Base-by-base conservation (phyloP, 1,140 invertebrate species). In the Augochlora pura region DNA sequence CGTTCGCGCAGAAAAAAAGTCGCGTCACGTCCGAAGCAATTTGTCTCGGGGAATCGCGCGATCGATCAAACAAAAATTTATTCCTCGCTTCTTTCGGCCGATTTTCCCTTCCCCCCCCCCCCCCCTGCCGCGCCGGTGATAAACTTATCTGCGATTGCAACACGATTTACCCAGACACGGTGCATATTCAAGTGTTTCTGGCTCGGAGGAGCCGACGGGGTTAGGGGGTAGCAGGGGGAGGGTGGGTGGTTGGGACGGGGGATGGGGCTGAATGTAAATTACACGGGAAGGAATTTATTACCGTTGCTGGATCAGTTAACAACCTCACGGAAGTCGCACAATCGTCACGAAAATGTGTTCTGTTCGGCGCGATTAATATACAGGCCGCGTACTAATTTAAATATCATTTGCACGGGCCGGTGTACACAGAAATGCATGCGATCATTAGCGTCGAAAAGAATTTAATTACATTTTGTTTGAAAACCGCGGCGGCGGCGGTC, bases 391-490 rank as follows among this genome's bases (percentile, higher is more conserved):
- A 67, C 75, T 78, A 78, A 85, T 86, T 85, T 85, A 86, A 86
- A 86, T 85, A 85, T 82, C 83, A 84, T 85, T 85, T 84, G 83
- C 83, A 81, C 79, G 79, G 39, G n/a, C n/a, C 49, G 49, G 49
- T 4, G 4, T 4, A 68, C n/a, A 78, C 79, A 69, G 69, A 75
- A 78, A 74, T 81, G 66, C 69, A 57, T 54, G 74, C 79, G 81
- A 83, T 86, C 79, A 85, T 86, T 86, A 86, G 79, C 70, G 83
- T 49, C 60, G 83, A 85, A 86, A n/a, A 86, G 84, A 85, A 86
- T 86, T 86, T 86, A 86, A 86, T 86, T 79, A 74, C 75, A 54
- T 75, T 85, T 78, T 79, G 78, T 46, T 84, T 74, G 77, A 68
- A 75, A 46, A 73, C 66, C 52, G 54, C 49, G 16, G 64, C 65